These are phyloP conservation scores for Drosophila mimetica DNA, from an alignment of 2,888 invertebrate species.

Conservation along the genomic window DNA sequence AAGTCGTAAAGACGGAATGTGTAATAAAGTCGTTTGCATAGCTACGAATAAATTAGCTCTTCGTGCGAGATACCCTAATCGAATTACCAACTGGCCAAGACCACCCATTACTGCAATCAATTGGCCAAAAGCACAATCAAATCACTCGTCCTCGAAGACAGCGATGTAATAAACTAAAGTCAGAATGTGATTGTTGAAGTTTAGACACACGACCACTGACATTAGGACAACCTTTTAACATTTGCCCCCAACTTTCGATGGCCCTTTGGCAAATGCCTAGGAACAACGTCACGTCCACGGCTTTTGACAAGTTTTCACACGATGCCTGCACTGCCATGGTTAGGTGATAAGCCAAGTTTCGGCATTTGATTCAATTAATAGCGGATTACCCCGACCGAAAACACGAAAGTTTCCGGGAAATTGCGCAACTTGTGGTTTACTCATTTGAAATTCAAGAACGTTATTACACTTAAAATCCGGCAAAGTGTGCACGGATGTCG, in stretches of 20 bases:
- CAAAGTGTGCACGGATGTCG: not conserved
- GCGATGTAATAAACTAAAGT: conserved; percentile 5
- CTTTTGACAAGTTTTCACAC: conserved; percentile 47
- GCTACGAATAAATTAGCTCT: not conserved
- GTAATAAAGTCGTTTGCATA: conserved; percentile 47
- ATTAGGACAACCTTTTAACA: conserved; percentile 18
- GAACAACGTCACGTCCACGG: conserved; percentile 13
- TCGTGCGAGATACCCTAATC: conserved; percentile 46
- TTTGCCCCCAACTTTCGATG: conserved; percentile 4
- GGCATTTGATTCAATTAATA: conserved; percentile 42
- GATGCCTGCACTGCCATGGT: conserved; percentile 18
- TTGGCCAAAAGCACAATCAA: not conserved
- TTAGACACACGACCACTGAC: not conserved
- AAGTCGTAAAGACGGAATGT: conserved; percentile 36
- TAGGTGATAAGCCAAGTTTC: conserved; percentile 38
- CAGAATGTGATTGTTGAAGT: conserved; percentile 3
- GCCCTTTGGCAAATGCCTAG: conserved; percentile 6
- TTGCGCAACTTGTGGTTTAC: conserved; percentile 33
- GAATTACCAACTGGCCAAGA: conserved; percentile 12
- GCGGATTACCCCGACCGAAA: conserved; percentile 23
- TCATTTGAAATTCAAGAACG: conserved; percentile 40
- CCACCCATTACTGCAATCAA: not conserved
- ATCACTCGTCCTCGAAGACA: conserved; percentile 10
- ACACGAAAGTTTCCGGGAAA: conserved; percentile 22
- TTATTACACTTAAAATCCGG: conserved; percentile 2